Percentiles rank a stretch among this genome's conserved stretches.
Evolutionary conservation across 53 echinoderm and acorn worm species (phyloP).

Genomic region (Actinopyga echinites): DNA sequence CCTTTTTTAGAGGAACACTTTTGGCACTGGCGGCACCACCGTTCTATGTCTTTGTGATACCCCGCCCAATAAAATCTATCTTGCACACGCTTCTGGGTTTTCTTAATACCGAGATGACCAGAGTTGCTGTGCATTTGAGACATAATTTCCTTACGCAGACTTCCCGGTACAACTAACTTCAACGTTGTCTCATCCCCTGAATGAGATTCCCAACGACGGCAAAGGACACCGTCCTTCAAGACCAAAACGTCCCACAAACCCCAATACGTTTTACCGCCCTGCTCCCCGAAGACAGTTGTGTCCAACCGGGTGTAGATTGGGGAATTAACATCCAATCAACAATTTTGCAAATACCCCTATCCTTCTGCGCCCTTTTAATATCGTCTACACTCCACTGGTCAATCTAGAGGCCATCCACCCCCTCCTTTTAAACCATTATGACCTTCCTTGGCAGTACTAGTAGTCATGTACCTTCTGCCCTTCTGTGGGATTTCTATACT

Average conservation of each 20-base stretch:
- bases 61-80: too few relatives aligned
- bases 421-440: background rate
- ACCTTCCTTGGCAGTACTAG: background rate
- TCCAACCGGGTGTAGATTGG: background rate
- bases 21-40: too few relatives aligned
- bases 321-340: background rate
- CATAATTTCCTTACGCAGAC: constrained; percentile 27
- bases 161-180: constrained; percentile 27
- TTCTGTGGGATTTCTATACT: too few relatives aligned
- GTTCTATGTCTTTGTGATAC: too few relatives aligned
- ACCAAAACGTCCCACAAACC: constrained; percentile 30
- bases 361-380: constrained; percentile 2
- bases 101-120: too few relatives aligned
- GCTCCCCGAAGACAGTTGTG: background rate
- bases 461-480: too few relatives aligned
- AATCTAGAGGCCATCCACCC: too few relatives aligned
- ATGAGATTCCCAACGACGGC: constrained; percentile 40
- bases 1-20: too few relatives aligned
- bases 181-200: background rate
- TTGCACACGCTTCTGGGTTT: too few relatives aligned
- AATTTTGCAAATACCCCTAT: background rate
- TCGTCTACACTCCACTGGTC: background rate
- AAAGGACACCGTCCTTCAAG: constrained; percentile 23
- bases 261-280: constrained; percentile 29
- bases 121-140: constrained; percentile 42